Conservation (phyloP, 2,797 vertebrate genomes). For the Todus mexicanus region DNA sequence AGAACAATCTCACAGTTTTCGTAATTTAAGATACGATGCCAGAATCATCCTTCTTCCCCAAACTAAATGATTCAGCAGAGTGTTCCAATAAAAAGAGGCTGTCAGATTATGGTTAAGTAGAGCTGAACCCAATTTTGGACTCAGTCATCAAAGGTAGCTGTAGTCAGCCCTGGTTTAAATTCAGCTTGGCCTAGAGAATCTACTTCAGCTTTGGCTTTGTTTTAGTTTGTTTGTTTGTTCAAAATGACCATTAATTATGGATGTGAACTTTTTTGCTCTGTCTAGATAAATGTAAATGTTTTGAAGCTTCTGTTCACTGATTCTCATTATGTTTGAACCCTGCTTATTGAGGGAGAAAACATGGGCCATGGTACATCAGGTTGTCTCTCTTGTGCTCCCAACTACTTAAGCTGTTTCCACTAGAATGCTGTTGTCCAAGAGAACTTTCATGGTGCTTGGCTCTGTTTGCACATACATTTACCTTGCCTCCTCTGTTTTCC, state of each 20-base stretch:
- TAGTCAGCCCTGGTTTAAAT: neutral
- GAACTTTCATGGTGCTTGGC: neutral
- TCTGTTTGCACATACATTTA: neutral
- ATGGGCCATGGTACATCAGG: neutral
- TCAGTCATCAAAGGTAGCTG: neutral
- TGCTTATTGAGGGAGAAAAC: neutral
- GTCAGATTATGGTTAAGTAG: neutral
- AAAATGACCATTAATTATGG: neutral
- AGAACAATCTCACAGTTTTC: neutral
- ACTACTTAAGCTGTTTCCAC: neutral
- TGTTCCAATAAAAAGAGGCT: neutral
- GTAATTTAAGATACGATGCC: neutral
- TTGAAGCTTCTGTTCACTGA: neutral
- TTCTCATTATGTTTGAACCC: neutral
- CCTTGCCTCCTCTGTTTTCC: neutral
- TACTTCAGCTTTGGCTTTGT: neutral
- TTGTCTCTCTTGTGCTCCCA: neutral
- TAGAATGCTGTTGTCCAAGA: neutral
- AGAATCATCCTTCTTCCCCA: neutral
- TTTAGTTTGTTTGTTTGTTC: neutral
- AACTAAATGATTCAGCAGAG: neutral
- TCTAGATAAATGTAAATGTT: neutral
- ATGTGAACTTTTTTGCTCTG: neutral
- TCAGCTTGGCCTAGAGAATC: neutral
- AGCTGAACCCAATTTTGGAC: neutral